Evolutionary conservation across 2,888 invertebrate genomes (phyloP).

Genomic region (Rhamnusium bicolor): DNA sequence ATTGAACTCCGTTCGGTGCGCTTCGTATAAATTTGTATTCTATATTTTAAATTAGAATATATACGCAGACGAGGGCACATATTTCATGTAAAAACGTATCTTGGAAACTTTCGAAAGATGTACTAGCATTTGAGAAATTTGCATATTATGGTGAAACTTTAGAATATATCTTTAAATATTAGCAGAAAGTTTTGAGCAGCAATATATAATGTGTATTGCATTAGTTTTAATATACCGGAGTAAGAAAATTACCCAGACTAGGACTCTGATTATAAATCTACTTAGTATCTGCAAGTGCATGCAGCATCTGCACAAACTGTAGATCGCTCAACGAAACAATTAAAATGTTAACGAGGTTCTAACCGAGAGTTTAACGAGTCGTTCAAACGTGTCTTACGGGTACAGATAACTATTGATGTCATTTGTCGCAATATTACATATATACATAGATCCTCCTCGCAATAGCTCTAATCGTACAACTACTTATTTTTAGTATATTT

Average conservation of each 20-base stretch:
- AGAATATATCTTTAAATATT: constrained; percentile 64
- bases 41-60: constrained; percentile 73
- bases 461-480: not conserved
- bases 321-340: constrained; percentile 68
- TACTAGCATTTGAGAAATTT: constrained; percentile 67
- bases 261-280: constrained; percentile 60
- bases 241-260: constrained; percentile 60
- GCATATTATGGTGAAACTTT: constrained; percentile 69
- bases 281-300: constrained; percentile 57
- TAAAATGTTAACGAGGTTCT: constrained; percentile 69
- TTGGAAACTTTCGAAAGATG: constrained; percentile 67
- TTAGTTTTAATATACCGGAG: constrained; percentile 53
- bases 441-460: not conserved
- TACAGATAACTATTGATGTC: constrained; percentile 31
- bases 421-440: constrained; percentile 23
- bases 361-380: constrained; percentile 68
- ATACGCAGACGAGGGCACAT: constrained; percentile 70
- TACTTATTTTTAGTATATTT: not conserved
- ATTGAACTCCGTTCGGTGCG: constrained; percentile 67
- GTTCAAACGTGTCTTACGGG: constrained; percentile 61
- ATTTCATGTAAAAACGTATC: constrained; percentile 71
- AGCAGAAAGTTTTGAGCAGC: constrained; percentile 58
- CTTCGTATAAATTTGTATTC: constrained; percentile 71
- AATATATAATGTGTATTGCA: constrained; percentile 55
- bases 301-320: constrained; percentile 63